Evolutionary conservation across 2,888 invertebrate genomes (phyloP).

Genomic region (Scaptomyza caliginosa): DNA sequence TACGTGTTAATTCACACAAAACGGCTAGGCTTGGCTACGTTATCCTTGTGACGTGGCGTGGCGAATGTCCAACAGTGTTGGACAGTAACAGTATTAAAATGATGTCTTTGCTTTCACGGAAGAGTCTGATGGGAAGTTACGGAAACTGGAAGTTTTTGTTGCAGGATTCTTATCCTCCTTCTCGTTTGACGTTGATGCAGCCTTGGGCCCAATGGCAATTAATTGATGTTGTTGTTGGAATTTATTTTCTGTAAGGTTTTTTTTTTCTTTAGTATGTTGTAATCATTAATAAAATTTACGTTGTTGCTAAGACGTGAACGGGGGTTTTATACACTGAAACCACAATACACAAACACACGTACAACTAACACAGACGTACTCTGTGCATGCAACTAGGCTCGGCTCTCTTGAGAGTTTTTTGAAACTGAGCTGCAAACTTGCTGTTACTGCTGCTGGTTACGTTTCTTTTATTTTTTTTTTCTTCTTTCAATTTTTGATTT

Average conservation of each 20-base stretch:
- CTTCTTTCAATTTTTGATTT: conserved; percentile 40
- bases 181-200: conserved; percentile 19
- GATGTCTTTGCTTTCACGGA: conserved; percentile 18
- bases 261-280: conserved; percentile 68
- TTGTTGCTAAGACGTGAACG: conserved; percentile 74
- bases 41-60: conserved; percentile 38
- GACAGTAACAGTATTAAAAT: conserved; percentile 13
- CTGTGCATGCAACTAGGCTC: conserved; percentile 5
- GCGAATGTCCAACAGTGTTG: conserved; percentile 52
- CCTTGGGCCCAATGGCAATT: conserved; percentile 32
- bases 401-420: conserved; percentile 40
- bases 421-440: conserved; percentile 47
- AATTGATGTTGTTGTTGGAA: conserved; percentile 20
- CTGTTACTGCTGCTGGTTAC: conserved; percentile 13
- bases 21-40: conserved; percentile 19
- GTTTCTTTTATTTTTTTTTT: conserved; percentile 36
- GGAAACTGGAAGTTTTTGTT: conserved; percentile 44
- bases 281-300: conserved; percentile 67
- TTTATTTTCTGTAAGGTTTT: conserved; percentile 60
- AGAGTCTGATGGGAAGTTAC: conserved; percentile 51
- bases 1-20: not conserved
- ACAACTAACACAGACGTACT: conserved; percentile 22
- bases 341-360: conserved; percentile 22
- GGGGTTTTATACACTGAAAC: conserved; percentile 15
- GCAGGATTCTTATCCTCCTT: conserved; percentile 18